Evolutionary conservation across 2,113 vertebrate genomes (phyloP), one percentile per base, ranked within the genome.

Genomic region (Halichoerus grypus): DNA sequence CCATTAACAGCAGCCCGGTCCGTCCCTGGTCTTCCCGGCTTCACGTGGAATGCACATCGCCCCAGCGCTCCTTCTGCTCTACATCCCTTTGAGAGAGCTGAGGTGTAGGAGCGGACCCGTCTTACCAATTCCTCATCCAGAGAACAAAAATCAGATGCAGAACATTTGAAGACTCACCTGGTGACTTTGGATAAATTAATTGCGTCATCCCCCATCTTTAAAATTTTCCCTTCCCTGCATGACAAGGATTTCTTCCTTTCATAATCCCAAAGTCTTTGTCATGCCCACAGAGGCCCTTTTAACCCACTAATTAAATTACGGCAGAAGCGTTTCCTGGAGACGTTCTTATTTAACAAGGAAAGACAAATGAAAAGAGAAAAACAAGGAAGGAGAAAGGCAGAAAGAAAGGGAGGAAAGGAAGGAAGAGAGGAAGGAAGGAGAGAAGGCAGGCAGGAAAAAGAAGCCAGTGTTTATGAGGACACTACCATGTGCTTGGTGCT

Each of bases 401-500:
- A 42, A 74, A 42, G 71, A 36, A 72, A 72, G 13, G n/a, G 63
- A 63, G 61, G 61, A 63, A 61, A 39, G n/a, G 22, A 16, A 57
- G 39, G 31, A 19, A 88, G 22, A 76, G 72, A 13, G 22, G 14
- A 31, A 28, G 13, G 13, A n/a, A 51, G 57, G 19, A 26, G 9
- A 36, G n/a, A 36, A 9, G 8, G 2, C 33, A 46, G 71, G 36
- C 24, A 87, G 10, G 14, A 55, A 36, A 49, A 53, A 71, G 19
- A 79, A 81, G 85, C 36, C 28, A 19, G 3, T 19, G 28, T 63
- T 61, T 22, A 21, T 5, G 36, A 74, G n/a, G 36, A 19, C 19
- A 2, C 19, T 28, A 0, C 22, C 10, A 0, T 18, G 21, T 39
- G 8, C 59, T 21, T 13, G 65, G 12, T 11, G 1, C n/a, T 19